Evolutionary conservation across 2,113 vertebrate species (phyloP).

Genomic region (Gambusia affinis): DNA sequence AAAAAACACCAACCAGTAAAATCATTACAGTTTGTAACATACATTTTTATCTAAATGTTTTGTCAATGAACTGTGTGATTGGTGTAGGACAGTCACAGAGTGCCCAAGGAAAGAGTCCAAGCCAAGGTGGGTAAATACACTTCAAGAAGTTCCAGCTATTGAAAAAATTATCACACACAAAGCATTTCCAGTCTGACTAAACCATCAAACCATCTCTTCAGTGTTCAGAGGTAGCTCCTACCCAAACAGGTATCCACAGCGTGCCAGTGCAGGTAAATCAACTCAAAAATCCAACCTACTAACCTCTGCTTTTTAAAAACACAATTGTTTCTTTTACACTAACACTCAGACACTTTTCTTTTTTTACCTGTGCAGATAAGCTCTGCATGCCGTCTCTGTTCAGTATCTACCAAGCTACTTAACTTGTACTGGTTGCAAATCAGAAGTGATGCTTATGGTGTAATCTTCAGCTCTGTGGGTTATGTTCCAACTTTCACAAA

Average conservation of each 20-base stretch:
- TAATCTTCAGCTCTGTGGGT: not conserved
- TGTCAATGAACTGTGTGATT: slow-evolving; percentile 61
- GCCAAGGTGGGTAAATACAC: slow-evolving; percentile 82
- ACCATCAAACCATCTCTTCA: slow-evolving; percentile 80
- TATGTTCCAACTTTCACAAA: not conserved
- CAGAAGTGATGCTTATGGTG: not conserved
- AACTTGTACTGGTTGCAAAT: not conserved
- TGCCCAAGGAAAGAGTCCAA: slow-evolving; percentile 77
- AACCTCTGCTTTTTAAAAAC: not conserved
- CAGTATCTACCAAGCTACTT: slow-evolving; percentile 50
- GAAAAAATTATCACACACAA: slow-evolving; percentile 14
- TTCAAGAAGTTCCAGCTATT: slow-evolving; percentile 15
- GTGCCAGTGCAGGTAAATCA: slow-evolving; percentile 82
- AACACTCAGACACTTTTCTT: not conserved
- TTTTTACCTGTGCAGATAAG: slow-evolving; percentile 13
- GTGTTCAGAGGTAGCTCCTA: slow-evolving; percentile 82
- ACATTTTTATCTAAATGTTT: not conserved
- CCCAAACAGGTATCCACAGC: slow-evolving; percentile 77
- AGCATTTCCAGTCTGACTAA: slow-evolving; percentile 47
- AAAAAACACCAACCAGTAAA: not conserved
- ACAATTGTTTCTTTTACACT: not conserved
- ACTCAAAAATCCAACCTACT: not conserved
- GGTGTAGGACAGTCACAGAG: slow-evolving; percentile 84
- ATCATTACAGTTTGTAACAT: not conserved
- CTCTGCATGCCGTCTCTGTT: slow-evolving; percentile 53